Evolutionary conservation across 2,113 vertebrate species (phyloP).

Genomic region (Okapia johnstoni): DNA sequence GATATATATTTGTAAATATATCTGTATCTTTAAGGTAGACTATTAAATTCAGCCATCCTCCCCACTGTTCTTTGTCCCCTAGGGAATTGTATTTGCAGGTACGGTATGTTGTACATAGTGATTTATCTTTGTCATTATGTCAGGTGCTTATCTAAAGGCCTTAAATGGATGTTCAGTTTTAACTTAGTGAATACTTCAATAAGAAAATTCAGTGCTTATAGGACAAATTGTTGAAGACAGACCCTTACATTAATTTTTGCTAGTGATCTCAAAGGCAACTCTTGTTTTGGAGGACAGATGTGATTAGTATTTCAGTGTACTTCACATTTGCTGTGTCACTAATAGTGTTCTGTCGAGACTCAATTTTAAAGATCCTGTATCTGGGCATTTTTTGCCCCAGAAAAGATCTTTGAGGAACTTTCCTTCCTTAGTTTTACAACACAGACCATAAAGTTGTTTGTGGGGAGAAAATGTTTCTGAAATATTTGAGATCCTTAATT

Average conservation of each 20-base stretch:
- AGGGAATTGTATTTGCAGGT: neutral
- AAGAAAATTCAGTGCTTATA: slow-evolving; percentile 5
- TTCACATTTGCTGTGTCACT: neutral
- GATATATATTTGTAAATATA: neutral
- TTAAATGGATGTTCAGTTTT: neutral
- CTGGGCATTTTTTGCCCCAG: neutral
- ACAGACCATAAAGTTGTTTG: neutral
- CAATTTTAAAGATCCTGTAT: neutral
- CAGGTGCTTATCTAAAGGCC: neutral
- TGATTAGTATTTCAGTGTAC: neutral
- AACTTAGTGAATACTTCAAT: neutral
- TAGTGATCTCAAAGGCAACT: neutral
- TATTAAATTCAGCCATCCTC: neutral
- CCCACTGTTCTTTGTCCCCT: neutral
- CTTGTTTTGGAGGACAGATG: neutral
- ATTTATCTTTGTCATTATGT: neutral
- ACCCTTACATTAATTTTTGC: neutral
- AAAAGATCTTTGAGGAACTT: neutral
- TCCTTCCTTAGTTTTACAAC: neutral
- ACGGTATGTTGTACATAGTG: neutral
- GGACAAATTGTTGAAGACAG: neutral
- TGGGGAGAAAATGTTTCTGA: neutral
- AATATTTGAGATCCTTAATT: neutral
- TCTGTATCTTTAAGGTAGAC: neutral
- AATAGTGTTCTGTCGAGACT: neutral